Conservation (phyloP, 1,140 invertebrate species). For the Zaprionus kolodkinae region DNA sequence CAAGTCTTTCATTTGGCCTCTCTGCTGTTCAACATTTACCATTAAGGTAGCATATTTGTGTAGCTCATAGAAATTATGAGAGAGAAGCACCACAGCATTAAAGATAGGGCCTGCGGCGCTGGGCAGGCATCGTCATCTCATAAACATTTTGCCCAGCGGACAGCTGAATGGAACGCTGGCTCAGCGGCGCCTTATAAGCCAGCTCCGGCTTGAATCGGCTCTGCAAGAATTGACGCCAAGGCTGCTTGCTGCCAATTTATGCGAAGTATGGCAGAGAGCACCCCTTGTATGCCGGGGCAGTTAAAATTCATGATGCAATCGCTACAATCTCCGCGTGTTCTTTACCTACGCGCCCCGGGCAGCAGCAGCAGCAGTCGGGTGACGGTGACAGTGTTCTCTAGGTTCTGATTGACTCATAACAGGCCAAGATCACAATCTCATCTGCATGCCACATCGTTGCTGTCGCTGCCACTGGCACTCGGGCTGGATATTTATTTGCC, state of each 20-base stretch:
- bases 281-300: constrained; percentile 54
- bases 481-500: constrained; percentile 71
- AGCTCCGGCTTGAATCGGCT: constrained; percentile 16
- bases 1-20: constrained; percentile 27
- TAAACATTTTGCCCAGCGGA: constrained; percentile 74
- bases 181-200: constrained; percentile 75
- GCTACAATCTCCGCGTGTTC: constrained; percentile 72
- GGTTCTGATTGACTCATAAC: constrained; percentile 80
- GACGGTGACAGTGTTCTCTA: constrained; percentile 73
- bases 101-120: constrained; percentile 54
- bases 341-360: constrained; percentile 67
- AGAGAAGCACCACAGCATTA: constrained; percentile 50
- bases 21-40: constrained; percentile 14
- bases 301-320: constrained; percentile 81
- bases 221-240: constrained; percentile 33
- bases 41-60: constrained; percentile 49
- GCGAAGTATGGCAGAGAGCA: constrained; percentile 54
- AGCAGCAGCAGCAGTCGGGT: constrained; percentile 41
- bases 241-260: constrained; percentile 70
- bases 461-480: neutral
- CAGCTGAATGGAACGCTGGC: constrained; percentile 67
- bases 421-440: constrained; percentile 77
- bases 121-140: constrained; percentile 69
- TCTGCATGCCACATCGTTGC: constrained; percentile 59
- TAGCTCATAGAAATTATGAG: constrained; percentile 66